Evolutionary conservation across 2,113 vertebrate species (phyloP).

Genomic region (Apistogramma diplotaenia): DNA sequence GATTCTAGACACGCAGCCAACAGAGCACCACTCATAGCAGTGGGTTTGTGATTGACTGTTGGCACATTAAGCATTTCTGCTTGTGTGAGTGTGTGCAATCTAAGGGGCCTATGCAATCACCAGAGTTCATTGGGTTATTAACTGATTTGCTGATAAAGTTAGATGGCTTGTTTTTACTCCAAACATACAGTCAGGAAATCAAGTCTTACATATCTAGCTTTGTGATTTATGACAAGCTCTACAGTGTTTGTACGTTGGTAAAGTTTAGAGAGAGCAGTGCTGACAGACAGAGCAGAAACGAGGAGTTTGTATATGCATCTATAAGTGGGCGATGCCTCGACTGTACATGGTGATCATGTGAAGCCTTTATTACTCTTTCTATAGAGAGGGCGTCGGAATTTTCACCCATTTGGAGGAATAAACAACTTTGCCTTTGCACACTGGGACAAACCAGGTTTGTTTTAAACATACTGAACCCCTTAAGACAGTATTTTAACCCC

Average conservation of each 20-base stretch:
- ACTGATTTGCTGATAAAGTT: conserved; percentile 66
- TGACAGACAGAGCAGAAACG: conserved; percentile 6
- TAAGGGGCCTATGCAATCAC: conserved; percentile 43
- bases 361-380: background rate
- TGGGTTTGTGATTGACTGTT: background rate
- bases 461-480: background rate
- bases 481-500: background rate
- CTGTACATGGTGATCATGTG: background rate
- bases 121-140: conserved; percentile 48
- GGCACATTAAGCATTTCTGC: background rate
- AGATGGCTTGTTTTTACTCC: conserved; percentile 59
- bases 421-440: background rate
- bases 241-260: conserved; percentile 48
- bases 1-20: background rate
- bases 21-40: background rate
- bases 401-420: background rate
- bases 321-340: background rate
- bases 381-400: background rate
- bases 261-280: conserved; percentile 20
- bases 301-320: background rate
- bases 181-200: conserved; percentile 66
- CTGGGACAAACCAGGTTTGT: background rate
- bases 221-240: conserved; percentile 42
- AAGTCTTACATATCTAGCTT: conserved; percentile 25
- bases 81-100: conserved; percentile 8